A percentile compares a stretch with the other conserved stretches of the same genome.
Evolutionary conservation across 1,140 invertebrate genomes (phyloP).

Genomic region (Hycleus cichorii): DNA sequence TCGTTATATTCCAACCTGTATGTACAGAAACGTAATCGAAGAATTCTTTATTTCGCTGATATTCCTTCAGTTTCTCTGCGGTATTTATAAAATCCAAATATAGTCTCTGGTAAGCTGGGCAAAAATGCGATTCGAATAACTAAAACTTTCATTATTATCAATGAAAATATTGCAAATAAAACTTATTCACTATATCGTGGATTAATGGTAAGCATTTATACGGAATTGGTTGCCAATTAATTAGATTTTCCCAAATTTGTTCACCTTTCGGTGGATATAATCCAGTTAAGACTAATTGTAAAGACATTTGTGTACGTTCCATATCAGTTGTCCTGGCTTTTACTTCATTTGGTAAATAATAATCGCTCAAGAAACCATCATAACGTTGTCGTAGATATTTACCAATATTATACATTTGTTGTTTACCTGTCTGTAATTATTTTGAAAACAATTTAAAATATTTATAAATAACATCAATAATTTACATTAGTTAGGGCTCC

Average conservation of each 20-base stretch:
- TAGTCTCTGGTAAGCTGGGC: constrained; percentile 17
- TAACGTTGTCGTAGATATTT: constrained; percentile 54
- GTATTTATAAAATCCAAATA: constrained; percentile 4
- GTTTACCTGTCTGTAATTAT: constrained; percentile 22
- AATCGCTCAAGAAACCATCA: constrained; percentile 51
- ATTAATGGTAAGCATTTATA: constrained; percentile 41
- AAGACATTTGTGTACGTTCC: constrained; percentile 52
- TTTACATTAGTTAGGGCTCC: constrained; percentile 69
- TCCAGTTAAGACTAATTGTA: constrained; percentile 68
- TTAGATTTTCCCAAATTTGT: constrained; percentile 59
- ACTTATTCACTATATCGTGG: not conserved
- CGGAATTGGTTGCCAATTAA: constrained; percentile 82
- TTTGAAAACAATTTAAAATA: constrained; percentile 3
- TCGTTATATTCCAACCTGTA: constrained; percentile 25
- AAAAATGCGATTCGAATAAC: constrained; percentile 18
- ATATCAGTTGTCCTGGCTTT: constrained; percentile 36
- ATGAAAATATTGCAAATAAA: too few species aligned
- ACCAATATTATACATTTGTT: constrained; percentile 53
- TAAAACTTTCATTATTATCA: not conserved
- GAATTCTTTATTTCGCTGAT: constrained; percentile 6
- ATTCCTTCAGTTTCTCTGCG: constrained; percentile 2
- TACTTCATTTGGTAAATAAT: constrained; percentile 43
- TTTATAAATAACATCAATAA: constrained; percentile 3
- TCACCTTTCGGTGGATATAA: constrained; percentile 65
- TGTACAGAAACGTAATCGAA: constrained; percentile 25